Base-by-base conservation (phyloP, 2,113 vertebrate species). In the Aptenodytes forsteri region DNA sequence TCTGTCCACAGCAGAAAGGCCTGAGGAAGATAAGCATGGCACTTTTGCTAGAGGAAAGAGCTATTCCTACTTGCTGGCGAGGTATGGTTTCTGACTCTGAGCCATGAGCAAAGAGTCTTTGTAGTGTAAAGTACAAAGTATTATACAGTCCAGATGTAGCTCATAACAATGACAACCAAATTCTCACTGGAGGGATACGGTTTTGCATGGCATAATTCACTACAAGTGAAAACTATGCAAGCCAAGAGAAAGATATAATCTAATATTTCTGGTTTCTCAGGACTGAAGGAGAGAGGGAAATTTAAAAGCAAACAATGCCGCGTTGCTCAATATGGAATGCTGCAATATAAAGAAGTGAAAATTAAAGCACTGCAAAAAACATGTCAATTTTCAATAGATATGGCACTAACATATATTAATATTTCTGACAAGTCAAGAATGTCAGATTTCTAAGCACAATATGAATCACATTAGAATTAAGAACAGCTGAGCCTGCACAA, bases 401-500 rank as follows among this genome's bases (percentile, higher is more conserved):
- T 19, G 78, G 81, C 87, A 91, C 91, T 83, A 95, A 72, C 84
- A 66, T 76, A 87, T 20, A 96, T 86, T 89, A 95, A 73, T 91
- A 95, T 62, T 80, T 79, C 75, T 97, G 96, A 95, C 93, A 95
- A 95, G 96, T 95, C 94, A 97, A 95, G 89, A 94, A 97, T 96
- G 95, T 89, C 86, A 79, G 86, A 89, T 97, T 94, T 95, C 83
- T 91, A 91, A 96, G 91, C 75, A 90, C 89, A 94, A 93, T 81
- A 96, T 94, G 95, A 96, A 97, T 97, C 93, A 93, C 78, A 83
- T 56, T 66, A 90, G 92, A 94, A 93, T 97, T 83, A 95, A 96
- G 95, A 97, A 96, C 97, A 97, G 96, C 96, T 96, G 94, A 96
- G 97, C 50, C 93, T 86, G 91, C 95, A 96, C 79, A 97, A 94